These are phyloP conservation scores for Artibeus jamaicensis DNA, from an alignment of 2,797 vertebrate genomes.

Conservation along the genomic window DNA sequence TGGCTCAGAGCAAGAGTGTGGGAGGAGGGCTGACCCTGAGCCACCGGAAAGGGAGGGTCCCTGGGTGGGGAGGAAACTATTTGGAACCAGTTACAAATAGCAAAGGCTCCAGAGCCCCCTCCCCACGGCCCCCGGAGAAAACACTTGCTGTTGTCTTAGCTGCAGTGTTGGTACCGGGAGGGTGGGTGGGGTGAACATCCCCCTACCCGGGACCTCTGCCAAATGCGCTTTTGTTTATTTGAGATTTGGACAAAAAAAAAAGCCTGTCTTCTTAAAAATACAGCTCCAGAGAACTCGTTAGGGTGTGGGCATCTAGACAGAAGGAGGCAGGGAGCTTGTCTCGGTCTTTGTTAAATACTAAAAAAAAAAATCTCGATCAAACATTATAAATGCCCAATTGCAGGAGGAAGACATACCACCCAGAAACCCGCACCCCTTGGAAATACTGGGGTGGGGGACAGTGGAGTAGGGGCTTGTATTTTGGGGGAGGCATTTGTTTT, in stretches of 20 bases:
- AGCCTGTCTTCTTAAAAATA: not conserved
- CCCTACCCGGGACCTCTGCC: not conserved
- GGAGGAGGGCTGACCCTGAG: constrained; percentile 32
- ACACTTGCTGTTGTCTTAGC: constrained; percentile 41
- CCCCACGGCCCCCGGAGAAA: not conserved
- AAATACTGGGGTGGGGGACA: not conserved
- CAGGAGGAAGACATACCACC: not conserved
- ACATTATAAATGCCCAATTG: not conserved
- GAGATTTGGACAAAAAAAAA: not conserved
- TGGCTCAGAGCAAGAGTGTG: not conserved
- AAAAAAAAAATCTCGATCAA: not conserved
- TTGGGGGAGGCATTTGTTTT: not conserved
- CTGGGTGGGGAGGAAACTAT: constrained; percentile 60
- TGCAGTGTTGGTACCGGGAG: not conserved
- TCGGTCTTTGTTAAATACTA: not conserved
- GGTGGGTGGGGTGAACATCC: accelerated
- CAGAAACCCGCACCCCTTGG: not conserved
- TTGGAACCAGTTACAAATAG: not conserved
- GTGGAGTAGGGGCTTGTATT: not conserved
- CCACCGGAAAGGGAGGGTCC: constrained; percentile 52
- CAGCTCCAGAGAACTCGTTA: not conserved
- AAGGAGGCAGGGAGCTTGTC: not conserved
- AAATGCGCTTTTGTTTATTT: constrained; percentile 48
- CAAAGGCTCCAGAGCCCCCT: not conserved
- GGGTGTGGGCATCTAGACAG: not conserved